Conservation (phyloP, 2,888 invertebrate species). For the Dolichomitus sp. region DNA sequence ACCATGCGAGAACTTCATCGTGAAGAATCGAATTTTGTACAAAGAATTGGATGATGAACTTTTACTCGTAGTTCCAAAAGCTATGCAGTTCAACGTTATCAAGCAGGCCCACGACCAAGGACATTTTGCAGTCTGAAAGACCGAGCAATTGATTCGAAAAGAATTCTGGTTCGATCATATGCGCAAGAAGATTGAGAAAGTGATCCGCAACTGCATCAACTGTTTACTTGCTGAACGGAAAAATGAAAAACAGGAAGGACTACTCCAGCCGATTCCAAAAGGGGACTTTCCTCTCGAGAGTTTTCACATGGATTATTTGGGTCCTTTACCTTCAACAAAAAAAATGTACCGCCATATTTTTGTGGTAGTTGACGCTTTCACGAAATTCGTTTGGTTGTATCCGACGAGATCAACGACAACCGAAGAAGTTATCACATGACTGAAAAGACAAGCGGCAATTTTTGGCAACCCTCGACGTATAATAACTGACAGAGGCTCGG, state of each 20-base stretch:
- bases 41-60: constrained; percentile 29
- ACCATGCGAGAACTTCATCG: background rate
- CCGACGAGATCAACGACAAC: constrained; percentile 74
- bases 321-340: background rate
- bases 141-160: too few species aligned
- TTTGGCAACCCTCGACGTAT: constrained; percentile 66
- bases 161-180: background rate
- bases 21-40: constrained; percentile 40
- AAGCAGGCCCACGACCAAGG: too few species aligned
- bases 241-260: background rate
- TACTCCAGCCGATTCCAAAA: background rate
- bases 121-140: too few species aligned
- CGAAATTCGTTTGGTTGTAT: constrained; percentile 65
- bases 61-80: constrained; percentile 78
- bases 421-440: constrained; percentile 59
- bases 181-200: background rate
- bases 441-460: constrained; percentile 36
- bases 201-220: background rate
- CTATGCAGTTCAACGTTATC: too few species aligned
- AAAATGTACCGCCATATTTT: background rate
- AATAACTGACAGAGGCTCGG: constrained; percentile 72
- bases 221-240: background rate
- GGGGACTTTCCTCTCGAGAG: background rate
- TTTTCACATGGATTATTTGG: background rate
- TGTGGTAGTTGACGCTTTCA: background rate